Evolutionary conservation across 1,140 invertebrate species (phyloP).

Genomic region (Arion vulgaris): DNA sequence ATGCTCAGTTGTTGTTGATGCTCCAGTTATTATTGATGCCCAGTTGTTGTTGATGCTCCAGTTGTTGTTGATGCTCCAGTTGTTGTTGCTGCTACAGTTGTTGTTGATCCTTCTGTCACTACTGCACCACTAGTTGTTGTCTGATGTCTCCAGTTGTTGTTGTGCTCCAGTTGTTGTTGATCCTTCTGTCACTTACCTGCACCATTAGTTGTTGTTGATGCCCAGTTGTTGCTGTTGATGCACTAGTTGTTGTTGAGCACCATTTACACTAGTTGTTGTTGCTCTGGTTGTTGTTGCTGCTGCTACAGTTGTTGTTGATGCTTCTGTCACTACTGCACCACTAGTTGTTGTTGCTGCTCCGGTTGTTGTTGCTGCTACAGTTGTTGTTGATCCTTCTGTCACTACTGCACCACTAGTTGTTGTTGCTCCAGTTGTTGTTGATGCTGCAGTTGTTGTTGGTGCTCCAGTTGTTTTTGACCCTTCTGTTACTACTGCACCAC

Average conservation of each 20-base stretch:
- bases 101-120: background rate
- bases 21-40: background rate
- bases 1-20: slow-evolving; percentile 1
- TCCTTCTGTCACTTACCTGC: background rate
- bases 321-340: background rate
- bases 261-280: slow-evolving; percentile 13
- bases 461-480: slow-evolving; percentile 13
- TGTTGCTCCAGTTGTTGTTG: slow-evolving; percentile 27
- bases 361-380: slow-evolving; percentile 13
- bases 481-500: slow-evolving; percentile 1
- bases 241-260: background rate
- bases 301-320: background rate
- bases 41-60: slow-evolving; percentile 2
- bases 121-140: no score
- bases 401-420: slow-evolving; percentile 14
- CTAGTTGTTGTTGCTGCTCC: slow-evolving; percentile 6
- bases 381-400: slow-evolving; percentile 6
- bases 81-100: slow-evolving; percentile 21
- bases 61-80: background rate
- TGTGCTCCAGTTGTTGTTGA: background rate
- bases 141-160: slow-evolving; percentile 25
- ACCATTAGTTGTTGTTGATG: background rate
- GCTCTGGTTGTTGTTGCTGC: background rate
- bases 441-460: slow-evolving; percentile 7
- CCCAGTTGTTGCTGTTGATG: background rate